Conservation (phyloP, 1,140 invertebrate genomes). For the Drosophila kikkawai region DNA sequence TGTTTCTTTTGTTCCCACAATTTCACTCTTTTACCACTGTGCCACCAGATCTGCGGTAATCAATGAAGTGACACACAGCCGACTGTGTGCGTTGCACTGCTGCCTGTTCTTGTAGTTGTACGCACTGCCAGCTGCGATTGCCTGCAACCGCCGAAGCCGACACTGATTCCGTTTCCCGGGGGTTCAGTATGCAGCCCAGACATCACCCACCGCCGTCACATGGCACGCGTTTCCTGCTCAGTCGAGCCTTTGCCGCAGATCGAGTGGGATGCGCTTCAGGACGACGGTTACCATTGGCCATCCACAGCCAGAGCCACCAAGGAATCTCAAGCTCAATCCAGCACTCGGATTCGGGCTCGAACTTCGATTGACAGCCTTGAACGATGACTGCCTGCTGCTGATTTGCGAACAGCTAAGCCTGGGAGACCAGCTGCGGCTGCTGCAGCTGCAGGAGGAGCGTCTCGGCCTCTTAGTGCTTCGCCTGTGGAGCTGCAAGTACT, state of each 20-base stretch:
- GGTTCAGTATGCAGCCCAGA: slow-evolving; percentile 41
- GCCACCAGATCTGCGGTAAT: slow-evolving; percentile 26
- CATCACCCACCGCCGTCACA: slow-evolving; percentile 20
- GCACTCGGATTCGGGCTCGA: neutral
- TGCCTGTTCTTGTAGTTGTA: slow-evolving; percentile 2
- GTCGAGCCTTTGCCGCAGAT: slow-evolving; percentile 35
- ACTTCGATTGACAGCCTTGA: slow-evolving; percentile 41
- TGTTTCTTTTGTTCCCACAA: neutral
- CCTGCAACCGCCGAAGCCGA: slow-evolving; percentile 28
- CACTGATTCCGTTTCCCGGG: slow-evolving; percentile 41
- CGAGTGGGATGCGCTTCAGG: slow-evolving; percentile 32
- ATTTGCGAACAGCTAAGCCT: slow-evolving; percentile 58
- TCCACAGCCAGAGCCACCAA: neutral
- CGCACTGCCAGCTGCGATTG: slow-evolving; percentile 48
- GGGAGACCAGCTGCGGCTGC: slow-evolving; percentile 54
- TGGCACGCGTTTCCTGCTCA: slow-evolving; percentile 56
- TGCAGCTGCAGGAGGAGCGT: slow-evolving; percentile 46
- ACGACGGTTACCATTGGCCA: slow-evolving; percentile 29
- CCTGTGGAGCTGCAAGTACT: slow-evolving; percentile 57
- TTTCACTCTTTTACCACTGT: slow-evolving; percentile 22
- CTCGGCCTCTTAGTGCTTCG: slow-evolving; percentile 43
- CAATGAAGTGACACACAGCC: slow-evolving; percentile 28
- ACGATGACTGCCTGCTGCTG: slow-evolving; percentile 67
- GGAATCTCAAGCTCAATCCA: neutral
- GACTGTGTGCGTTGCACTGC: slow-evolving; percentile 10